A percentile compares a stretch with the other conserved stretches of the same genome.
These are phyloP conservation scores for Sycobia sp. DNA, from an alignment of 1,140 invertebrate species.

Conservation along the genomic window DNA sequence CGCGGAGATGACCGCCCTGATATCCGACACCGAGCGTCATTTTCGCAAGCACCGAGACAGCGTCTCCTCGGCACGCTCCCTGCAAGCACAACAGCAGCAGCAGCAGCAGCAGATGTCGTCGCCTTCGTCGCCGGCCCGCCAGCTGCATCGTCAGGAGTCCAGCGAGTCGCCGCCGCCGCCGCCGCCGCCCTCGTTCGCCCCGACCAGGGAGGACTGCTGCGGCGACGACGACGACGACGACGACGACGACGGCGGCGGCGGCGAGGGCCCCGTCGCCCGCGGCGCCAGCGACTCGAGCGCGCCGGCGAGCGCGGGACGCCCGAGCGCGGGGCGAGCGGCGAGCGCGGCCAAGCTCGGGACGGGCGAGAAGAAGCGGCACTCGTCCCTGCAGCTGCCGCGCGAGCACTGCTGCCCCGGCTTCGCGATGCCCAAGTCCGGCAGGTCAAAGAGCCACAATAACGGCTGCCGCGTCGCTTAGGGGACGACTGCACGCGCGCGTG, in stretches of 20 bases:
- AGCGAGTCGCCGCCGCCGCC: not conserved
- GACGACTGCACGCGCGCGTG: too few relatives aligned
- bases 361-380: not conserved
- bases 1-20: constrained; percentile 62
- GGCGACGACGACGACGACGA: too few relatives aligned
- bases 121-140: too few relatives aligned
- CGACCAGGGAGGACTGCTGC: too few relatives aligned
- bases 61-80: constrained; percentile 25
- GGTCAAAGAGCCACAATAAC: constrained; percentile 6
- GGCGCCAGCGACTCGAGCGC: not conserved
- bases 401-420: constrained; percentile 53
- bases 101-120: not conserved
- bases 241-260: too few relatives aligned
- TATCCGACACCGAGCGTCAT: constrained; percentile 66
- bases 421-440: constrained; percentile 47
- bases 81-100: not conserved
- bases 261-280: not conserved
- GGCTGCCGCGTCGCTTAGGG: constrained; percentile 2
- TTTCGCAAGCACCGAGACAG: constrained; percentile 61
- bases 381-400: not conserved
- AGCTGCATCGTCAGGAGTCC: too few relatives aligned
- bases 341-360: not conserved
- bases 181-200: not conserved
- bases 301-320: too few relatives aligned
- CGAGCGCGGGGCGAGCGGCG: too few relatives aligned